Conservation (phyloP, 2,113 vertebrate genomes). For the Corythornis cristatus region DNA sequence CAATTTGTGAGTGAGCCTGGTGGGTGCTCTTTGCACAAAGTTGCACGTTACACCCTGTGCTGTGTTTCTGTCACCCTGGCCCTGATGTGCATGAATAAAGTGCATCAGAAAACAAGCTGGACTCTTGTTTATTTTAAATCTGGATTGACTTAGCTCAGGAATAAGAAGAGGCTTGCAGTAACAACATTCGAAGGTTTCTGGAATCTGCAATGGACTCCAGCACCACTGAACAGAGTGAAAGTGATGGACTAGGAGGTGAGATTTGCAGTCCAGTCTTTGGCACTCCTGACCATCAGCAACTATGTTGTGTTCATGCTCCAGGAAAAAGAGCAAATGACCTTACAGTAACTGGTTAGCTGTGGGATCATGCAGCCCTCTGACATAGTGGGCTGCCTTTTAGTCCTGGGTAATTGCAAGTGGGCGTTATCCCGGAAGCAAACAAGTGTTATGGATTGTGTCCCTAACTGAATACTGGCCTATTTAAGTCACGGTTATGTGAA, state of each 20-base stretch:
- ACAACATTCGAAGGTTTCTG: background rate
- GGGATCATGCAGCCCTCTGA: background rate
- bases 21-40: background rate
- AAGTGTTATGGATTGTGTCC: background rate
- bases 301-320: background rate
- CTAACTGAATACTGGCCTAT: background rate
- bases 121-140: background rate
- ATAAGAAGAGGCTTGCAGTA: background rate
- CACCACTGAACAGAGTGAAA: fast-evolving
- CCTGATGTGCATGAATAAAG: background rate
- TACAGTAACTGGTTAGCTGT: background rate
- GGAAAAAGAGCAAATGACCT: background rate
- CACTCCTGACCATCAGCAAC: fast-evolving
- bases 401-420: background rate
- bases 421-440: background rate
- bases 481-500: background rate
- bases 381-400: background rate
- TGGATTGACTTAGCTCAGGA: background rate
- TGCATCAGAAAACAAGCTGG: background rate
- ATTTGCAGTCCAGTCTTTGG: too few relatives aligned
- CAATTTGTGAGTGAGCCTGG: background rate
- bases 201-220: background rate
- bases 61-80: background rate
- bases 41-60: background rate
- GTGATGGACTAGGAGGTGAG: background rate